A percentile compares a stretch with the other conserved stretches of the same genome.
These are phyloP conservation scores for Macrobrachium rosenbergii DNA, from an alignment of 1,140 invertebrate genomes.

Conservation along the genomic window DNA sequence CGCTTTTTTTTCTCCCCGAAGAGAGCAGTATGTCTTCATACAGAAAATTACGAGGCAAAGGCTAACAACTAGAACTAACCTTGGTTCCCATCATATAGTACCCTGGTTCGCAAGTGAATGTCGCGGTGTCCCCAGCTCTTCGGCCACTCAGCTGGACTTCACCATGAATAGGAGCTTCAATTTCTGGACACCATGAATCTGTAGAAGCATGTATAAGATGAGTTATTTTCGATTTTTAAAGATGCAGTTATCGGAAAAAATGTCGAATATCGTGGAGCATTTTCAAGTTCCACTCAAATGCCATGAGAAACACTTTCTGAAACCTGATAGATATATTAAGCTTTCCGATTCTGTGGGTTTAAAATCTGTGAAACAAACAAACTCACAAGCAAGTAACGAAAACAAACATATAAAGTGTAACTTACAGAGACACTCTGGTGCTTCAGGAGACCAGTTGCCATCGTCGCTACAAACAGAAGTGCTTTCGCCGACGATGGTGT, in stretches of 20 bases:
- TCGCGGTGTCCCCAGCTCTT: conserved; percentile 82
- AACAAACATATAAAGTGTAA: conserved; percentile 19
- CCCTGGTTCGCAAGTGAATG: conserved; percentile 85
- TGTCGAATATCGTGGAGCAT: not conserved
- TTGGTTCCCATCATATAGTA: conserved; percentile 87
- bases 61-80: conserved; percentile 71
- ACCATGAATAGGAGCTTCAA: conserved; percentile 82
- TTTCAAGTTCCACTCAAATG: not conserved
- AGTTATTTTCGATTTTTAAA: not conserved
- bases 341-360: not conserved
- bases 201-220: conserved; percentile 60
- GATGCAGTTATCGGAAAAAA: too few species aligned
- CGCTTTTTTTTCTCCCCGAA: too few species aligned
- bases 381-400: too few species aligned
- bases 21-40: not conserved
- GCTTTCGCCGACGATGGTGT: conserved; percentile 83
- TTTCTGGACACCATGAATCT: conserved; percentile 88
- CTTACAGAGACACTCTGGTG: conserved; percentile 83
- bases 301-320: not conserved
- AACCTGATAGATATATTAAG: not conserved
- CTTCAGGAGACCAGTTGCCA: conserved; percentile 84
- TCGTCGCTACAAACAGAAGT: conserved; percentile 82
- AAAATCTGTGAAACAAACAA: not conserved
- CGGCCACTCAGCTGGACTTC: conserved; percentile 78
- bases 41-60: not conserved